These are phyloP conservation scores for Chloroceryle inda DNA, from an alignment of 2,797 vertebrate species.

Conservation along the genomic window DNA sequence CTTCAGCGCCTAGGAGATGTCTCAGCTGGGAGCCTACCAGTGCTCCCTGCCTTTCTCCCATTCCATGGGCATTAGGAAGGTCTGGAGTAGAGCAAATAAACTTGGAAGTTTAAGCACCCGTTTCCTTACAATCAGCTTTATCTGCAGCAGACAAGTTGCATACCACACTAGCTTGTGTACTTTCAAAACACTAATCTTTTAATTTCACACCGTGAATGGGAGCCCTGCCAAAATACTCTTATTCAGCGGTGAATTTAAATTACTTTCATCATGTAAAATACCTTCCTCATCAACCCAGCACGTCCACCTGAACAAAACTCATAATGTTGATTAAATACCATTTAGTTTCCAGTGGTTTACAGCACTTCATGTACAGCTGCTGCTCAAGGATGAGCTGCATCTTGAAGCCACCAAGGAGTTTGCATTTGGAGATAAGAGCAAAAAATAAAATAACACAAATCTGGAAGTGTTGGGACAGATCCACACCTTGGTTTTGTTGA, in stretches of 20 bases:
- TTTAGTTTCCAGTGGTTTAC: not conserved
- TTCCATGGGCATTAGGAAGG: not conserved
- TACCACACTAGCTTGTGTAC: not conserved
- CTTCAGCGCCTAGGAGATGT: not conserved
- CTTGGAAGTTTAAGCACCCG: not conserved
- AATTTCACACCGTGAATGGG: not conserved
- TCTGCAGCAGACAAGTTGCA: not conserved
- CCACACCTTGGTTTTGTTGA: not conserved
- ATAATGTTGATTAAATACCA: not conserved
- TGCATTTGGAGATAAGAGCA: not conserved
- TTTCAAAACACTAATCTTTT: slow-evolving; percentile 29
- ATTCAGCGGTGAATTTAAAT: not conserved
- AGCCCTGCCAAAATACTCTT: not conserved
- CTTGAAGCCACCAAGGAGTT: not conserved
- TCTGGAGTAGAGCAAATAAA: not conserved
- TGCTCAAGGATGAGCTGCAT: not conserved
- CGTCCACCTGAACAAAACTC: not conserved
- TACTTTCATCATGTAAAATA: not conserved
- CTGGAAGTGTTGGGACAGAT: not conserved
- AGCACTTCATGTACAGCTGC: not conserved
- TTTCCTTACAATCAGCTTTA: not conserved
- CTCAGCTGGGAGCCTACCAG: not conserved
- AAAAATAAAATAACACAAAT: not conserved
- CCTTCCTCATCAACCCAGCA: not conserved
- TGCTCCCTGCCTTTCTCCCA: not conserved